phyloP scores from a whole-genome alignment of 2,113 vertebrate genomes.

The Ictidomys tridecemlineatus region DNA sequence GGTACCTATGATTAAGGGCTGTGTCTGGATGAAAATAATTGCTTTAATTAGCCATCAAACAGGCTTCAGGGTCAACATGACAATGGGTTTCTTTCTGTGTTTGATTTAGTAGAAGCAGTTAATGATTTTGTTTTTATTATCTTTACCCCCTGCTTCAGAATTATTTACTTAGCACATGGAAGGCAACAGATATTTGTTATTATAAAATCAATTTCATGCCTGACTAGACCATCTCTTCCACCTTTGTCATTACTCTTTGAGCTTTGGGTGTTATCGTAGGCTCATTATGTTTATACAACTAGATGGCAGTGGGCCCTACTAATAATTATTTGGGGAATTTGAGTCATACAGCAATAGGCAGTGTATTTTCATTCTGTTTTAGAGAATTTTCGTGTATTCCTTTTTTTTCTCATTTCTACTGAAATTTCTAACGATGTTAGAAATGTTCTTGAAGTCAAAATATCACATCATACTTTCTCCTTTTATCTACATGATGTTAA shows the following conservation, averaged over 20 bases:
- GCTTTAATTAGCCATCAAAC: conserved; percentile 97
- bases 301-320: conserved; percentile 84
- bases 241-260: conserved; percentile 90
- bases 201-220: conserved; percentile 99
- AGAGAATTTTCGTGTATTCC: conserved; percentile 64
- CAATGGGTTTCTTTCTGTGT: conserved; percentile 92
- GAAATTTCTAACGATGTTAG: conserved; percentile 67
- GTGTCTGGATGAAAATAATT: conserved; percentile 93
- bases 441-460: conserved; percentile 53
- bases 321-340: conserved; percentile 88
- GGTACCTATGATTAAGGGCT: conserved; percentile 90
- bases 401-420: conserved; percentile 45
- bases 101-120: conserved; percentile 95
- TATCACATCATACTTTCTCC: not conserved
- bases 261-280: conserved; percentile 87
- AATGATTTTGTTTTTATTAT: conserved; percentile 96
- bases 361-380: conserved; percentile 76
- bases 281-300: conserved; percentile 89
- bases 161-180: conserved; percentile 97
- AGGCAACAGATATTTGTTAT: conserved; percentile 97
- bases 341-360: conserved; percentile 82
- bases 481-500: conserved; percentile 51
- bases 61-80: conserved; percentile 95
- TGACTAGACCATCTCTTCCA: conserved; percentile 93
- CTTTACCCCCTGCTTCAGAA: conserved; percentile 94